A percentile compares a stretch with the other conserved stretches of the same genome.
phyloP scores from a whole-genome alignment of 2,888 invertebrate species.

The Phortica okadai region DNA sequence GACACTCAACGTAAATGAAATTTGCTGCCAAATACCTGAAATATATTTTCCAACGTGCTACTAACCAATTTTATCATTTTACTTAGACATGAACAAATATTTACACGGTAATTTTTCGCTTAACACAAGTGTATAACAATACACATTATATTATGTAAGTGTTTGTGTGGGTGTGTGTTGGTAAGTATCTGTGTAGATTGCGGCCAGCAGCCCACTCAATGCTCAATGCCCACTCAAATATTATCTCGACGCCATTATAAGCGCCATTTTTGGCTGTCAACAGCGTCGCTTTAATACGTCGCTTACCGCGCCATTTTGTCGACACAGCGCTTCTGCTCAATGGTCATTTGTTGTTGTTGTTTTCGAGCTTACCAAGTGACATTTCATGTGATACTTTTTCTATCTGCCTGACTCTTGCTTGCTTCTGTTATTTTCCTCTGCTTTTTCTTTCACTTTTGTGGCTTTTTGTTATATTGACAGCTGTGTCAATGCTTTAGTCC shows the following conservation, averaged over 20 bases:
- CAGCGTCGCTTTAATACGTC: slow-evolving; percentile 1
- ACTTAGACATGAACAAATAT: not conserved
- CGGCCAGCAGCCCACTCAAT: not conserved
- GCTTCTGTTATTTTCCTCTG: not conserved
- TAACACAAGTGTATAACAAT: not conserved
- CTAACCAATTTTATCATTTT: not conserved
- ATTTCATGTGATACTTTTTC: slow-evolving; percentile 12
- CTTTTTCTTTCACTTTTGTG: not conserved
- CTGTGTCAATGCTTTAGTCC: not conserved
- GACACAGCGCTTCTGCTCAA: too few species aligned
- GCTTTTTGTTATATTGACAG: slow-evolving; percentile 9
- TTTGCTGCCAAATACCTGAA: not conserved
- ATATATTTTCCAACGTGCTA: not conserved
- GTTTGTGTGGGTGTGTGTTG: not conserved
- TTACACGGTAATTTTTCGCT: not conserved
- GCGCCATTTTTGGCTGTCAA: slow-evolving; percentile 16
- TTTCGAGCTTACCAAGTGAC: not conserved
- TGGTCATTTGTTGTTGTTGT: not conserved
- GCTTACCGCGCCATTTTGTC: too few species aligned
- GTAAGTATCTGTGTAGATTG: not conserved
- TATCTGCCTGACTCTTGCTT: not conserved
- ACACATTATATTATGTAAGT: not conserved
- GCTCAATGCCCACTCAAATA: not conserved
- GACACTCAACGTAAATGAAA: not conserved
- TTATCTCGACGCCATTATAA: not conserved